Evolutionary conservation across 2,797 vertebrate species (phyloP).

Genomic region (Danio albolineatus): DNA sequence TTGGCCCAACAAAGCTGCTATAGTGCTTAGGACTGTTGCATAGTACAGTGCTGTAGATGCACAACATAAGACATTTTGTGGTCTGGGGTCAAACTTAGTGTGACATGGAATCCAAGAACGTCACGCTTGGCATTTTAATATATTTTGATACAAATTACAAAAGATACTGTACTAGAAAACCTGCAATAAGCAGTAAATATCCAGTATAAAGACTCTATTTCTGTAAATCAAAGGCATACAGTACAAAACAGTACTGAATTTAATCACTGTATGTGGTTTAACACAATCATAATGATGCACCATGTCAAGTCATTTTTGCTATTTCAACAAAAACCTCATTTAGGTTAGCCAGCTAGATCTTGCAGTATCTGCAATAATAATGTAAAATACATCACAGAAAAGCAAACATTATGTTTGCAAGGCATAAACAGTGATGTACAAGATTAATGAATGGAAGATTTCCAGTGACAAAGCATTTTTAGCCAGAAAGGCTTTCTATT

Average conservation of each 20-base stretch:
- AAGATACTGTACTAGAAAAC: too few species aligned
- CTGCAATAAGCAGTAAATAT: not conserved
- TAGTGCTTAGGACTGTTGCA: too few species aligned
- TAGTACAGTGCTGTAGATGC: too few species aligned
- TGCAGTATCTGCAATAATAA: not conserved
- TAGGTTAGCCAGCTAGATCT: not conserved
- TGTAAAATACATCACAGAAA: not conserved
- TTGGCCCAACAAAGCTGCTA: too few species aligned
- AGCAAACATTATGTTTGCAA: not conserved
- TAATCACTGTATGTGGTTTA: not conserved
- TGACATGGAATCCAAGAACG: too few species aligned
- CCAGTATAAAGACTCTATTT: not conserved
- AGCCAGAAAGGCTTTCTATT: not conserved
- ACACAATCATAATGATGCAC: not conserved
- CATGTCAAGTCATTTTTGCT: not conserved
- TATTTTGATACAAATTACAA: too few species aligned
- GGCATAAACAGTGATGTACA: not conserved
- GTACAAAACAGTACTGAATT: not conserved
- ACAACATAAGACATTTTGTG: too few species aligned
- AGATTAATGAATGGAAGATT: not conserved
- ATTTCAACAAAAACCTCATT: not conserved
- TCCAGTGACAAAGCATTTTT: not conserved
- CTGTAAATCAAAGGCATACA: not conserved
- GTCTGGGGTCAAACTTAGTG: too few species aligned
- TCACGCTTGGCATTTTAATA: too few species aligned